phyloP scores from a whole-genome alignment of 2,888 invertebrate species.

The Metalampra italica region DNA sequence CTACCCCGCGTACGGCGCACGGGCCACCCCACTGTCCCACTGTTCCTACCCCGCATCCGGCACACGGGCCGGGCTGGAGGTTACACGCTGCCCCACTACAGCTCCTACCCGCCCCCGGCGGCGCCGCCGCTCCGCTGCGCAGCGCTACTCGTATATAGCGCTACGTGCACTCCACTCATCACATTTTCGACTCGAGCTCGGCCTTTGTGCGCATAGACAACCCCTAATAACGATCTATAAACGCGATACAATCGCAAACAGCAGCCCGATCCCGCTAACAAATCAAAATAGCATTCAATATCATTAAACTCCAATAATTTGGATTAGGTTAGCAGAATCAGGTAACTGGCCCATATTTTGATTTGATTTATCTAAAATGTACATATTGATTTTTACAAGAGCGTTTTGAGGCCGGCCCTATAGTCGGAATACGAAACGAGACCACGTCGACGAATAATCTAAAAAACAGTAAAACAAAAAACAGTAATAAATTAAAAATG shows the following conservation, averaged over 20 bases:
- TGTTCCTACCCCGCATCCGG: slow-evolving; percentile 9
- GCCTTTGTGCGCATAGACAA: slow-evolving; percentile 19
- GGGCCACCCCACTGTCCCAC: too few relatives aligned
- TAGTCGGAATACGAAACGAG: slow-evolving; percentile 40
- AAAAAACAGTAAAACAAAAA: slow-evolving; percentile 45
- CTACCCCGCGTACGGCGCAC: too few relatives aligned
- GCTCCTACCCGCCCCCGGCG: slow-evolving; percentile 17
- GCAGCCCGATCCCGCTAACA: slow-evolving; percentile 8
- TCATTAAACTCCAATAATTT: neutral
- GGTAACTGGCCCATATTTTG: slow-evolving; percentile 3
- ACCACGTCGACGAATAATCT: slow-evolving; percentile 49
- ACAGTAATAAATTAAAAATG: slow-evolving; percentile 34
- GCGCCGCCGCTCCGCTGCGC: slow-evolving; percentile 20
- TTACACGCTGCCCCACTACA: neutral
- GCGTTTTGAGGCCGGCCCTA: slow-evolving; percentile 31
- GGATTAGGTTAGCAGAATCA: neutral
- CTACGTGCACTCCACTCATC: slow-evolving; percentile 5
- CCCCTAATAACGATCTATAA: slow-evolving; percentile 13
- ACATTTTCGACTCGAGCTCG: slow-evolving; percentile 18
- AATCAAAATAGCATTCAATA: neutral
- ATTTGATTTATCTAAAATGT: slow-evolving; percentile 12
- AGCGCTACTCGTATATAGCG: slow-evolving; percentile 3
- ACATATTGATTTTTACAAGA: slow-evolving; percentile 16
- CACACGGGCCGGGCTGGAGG: too few relatives aligned
- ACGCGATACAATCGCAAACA: slow-evolving; percentile 17